phyloP scores from a whole-genome alignment of 1,140 invertebrate genomes.

The Drosophila yakuba region DNA sequence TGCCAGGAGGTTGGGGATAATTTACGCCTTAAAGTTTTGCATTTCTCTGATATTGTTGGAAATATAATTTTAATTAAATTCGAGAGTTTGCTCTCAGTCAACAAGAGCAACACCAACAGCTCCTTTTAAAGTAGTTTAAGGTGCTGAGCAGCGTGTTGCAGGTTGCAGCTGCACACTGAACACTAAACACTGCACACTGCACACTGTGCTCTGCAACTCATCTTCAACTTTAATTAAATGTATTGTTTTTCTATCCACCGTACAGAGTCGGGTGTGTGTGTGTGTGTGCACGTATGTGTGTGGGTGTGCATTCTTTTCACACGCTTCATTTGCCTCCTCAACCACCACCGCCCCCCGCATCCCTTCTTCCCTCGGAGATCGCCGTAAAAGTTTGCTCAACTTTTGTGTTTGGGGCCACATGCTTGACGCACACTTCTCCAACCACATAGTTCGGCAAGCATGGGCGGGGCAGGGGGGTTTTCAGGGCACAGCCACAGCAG shows the following conservation, averaged over 20 bases:
- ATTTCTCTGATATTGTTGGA: constrained; percentile 64
- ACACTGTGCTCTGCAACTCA: constrained; percentile 47
- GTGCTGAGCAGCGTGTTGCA: constrained; percentile 40
- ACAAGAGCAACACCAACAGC: constrained; percentile 40
- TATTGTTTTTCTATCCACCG: constrained; percentile 67
- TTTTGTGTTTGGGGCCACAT: constrained; percentile 80
- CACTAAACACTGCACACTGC: constrained; percentile 49
- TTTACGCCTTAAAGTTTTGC: constrained; percentile 76
- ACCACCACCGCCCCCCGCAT: background rate
- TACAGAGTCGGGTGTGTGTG: background rate
- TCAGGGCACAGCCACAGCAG: too few species aligned
- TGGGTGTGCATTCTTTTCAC: constrained; percentile 50
- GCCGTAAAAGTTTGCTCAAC: constrained; percentile 77
- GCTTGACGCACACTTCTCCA: constrained; percentile 66
- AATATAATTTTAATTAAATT: constrained; percentile 81
- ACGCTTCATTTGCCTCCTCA: constrained; percentile 67
- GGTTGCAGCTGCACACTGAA: constrained; percentile 12
- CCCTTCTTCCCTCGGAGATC: constrained; percentile 49
- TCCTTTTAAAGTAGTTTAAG: constrained; percentile 72
- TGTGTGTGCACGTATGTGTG: constrained; percentile 1
- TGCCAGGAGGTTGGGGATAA: constrained; percentile 26
- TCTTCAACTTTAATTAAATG: constrained; percentile 82
- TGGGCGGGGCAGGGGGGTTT: background rate
- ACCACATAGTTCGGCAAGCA: constrained; percentile 46
- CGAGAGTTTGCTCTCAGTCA: constrained; percentile 41